Conservation (phyloP, 2,113 vertebrate species). For the Numenius arquata region DNA sequence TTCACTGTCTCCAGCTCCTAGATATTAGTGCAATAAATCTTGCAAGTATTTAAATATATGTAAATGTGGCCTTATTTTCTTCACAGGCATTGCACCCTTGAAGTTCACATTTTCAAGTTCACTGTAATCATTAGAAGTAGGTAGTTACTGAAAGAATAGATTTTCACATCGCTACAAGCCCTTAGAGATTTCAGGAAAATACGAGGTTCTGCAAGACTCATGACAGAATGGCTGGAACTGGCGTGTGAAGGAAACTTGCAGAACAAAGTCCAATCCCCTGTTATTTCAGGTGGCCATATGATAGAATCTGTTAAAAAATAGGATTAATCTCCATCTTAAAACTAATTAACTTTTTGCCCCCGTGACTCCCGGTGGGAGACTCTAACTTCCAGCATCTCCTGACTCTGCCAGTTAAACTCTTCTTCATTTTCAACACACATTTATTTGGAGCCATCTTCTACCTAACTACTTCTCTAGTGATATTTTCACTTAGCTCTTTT, state of each 20-base stretch:
- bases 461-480: neutral
- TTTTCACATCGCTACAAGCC: neutral
- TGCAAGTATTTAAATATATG: slow-evolving; percentile 8
- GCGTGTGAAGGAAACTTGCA: neutral
- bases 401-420: neutral
- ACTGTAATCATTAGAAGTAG: neutral
- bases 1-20: neutral
- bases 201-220: neutral
- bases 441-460: neutral
- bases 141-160: neutral
- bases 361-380: neutral
- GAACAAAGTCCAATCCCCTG: neutral
- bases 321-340: slow-evolving; percentile 40
- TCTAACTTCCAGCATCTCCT: neutral
- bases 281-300: slow-evolving; percentile 32
- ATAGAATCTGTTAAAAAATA: slow-evolving; percentile 18
- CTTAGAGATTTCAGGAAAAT: neutral
- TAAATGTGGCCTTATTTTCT: slow-evolving; percentile 8
- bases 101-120: slow-evolving; percentile 14
- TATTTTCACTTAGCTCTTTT: neutral
- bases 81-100: neutral
- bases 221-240: neutral
- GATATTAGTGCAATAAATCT: neutral
- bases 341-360: slow-evolving; percentile 56
- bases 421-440: neutral